Conservation (phyloP, 2,888 invertebrate species). For the Panopea generosa region DNA sequence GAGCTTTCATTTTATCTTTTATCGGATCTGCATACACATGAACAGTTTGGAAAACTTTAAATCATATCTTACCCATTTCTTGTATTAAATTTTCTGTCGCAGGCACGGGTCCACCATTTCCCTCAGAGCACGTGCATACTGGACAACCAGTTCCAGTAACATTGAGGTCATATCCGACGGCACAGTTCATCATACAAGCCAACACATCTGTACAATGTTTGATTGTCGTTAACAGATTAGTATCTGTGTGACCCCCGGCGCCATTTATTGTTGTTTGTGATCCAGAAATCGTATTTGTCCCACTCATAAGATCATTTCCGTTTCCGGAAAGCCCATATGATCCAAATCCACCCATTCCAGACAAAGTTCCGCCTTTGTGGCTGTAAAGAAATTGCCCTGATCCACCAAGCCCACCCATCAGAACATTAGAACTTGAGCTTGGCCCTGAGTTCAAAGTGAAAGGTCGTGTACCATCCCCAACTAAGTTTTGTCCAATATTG, state of each 20-base stretch:
- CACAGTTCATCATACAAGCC: slow-evolving; percentile 64
- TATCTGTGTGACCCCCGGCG: slow-evolving; percentile 1
- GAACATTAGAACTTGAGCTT: neutral
- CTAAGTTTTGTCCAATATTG: slow-evolving; percentile 35
- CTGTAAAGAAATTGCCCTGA: neutral
- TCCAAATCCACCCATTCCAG: neutral
- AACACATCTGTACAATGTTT: slow-evolving; percentile 62
- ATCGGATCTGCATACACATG: too few species aligned
- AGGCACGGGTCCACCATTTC: slow-evolving; percentile 4
- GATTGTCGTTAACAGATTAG: slow-evolving; percentile 39
- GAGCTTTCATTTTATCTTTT: too few species aligned
- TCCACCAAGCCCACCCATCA: slow-evolving; percentile 18
- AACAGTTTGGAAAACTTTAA: too few species aligned
- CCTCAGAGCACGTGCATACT: slow-evolving; percentile 54
- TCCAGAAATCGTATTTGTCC: slow-evolving; percentile 14
- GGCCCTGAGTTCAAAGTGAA: slow-evolving; percentile 12
- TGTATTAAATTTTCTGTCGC: slow-evolving; percentile 31
- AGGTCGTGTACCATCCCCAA: slow-evolving; percentile 32
- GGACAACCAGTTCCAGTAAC: slow-evolving; percentile 54
- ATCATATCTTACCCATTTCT: slow-evolving; percentile 18
- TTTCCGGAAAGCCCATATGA: too few species aligned
- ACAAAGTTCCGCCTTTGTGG: slow-evolving; percentile 7
- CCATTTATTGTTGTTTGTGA: too few species aligned
- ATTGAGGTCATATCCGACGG: slow-evolving; percentile 54
- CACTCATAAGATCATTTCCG: slow-evolving; percentile 1